Conservation (phyloP, 2,888 invertebrate genomes). For the Drosophila merina region DNA sequence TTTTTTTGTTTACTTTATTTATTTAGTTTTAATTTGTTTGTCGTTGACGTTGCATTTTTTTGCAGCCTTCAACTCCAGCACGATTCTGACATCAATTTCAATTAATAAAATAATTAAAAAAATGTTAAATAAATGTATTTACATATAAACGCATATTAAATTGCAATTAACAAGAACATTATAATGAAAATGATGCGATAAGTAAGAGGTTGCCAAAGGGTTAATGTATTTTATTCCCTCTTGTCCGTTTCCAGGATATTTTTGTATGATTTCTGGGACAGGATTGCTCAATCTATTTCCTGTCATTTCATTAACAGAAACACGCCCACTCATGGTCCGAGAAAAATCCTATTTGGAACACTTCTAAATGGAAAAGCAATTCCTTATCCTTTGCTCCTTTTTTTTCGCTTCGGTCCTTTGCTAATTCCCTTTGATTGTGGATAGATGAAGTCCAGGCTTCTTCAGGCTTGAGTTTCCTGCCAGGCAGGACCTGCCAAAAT, state of each 20-base stretch:
- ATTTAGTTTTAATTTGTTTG: conserved; percentile 51
- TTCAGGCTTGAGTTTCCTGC: conserved; percentile 33
- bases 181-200: conserved; percentile 16
- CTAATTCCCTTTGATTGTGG: conserved; percentile 71
- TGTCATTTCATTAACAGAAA: conserved; percentile 19
- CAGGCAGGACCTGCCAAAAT: conserved; percentile 50
- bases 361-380: conserved; percentile 34
- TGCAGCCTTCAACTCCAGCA: conserved; percentile 64
- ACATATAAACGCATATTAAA: conserved; percentile 46
- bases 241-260: conserved; percentile 2
- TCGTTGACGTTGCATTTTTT: conserved; percentile 9
- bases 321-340: conserved; percentile 4
- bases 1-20: conserved; percentile 38
- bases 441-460: conserved; percentile 39
- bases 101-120: conserved; percentile 9
- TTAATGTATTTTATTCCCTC: conserved; percentile 9
- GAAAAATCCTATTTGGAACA: conserved; percentile 40
- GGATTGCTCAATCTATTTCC: conserved; percentile 14
- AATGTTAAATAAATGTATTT: not conserved
- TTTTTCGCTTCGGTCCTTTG: conserved; percentile 34
- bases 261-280: conserved; percentile 3
- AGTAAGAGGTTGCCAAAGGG: conserved; percentile 8
- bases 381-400: conserved; percentile 20
- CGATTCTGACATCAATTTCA: conserved; percentile 58
- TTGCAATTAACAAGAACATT: conserved; percentile 49